These are phyloP conservation scores for Aeoliscus strigatus DNA, from an alignment of 2,797 vertebrate genomes.

Conservation along the genomic window DNA sequence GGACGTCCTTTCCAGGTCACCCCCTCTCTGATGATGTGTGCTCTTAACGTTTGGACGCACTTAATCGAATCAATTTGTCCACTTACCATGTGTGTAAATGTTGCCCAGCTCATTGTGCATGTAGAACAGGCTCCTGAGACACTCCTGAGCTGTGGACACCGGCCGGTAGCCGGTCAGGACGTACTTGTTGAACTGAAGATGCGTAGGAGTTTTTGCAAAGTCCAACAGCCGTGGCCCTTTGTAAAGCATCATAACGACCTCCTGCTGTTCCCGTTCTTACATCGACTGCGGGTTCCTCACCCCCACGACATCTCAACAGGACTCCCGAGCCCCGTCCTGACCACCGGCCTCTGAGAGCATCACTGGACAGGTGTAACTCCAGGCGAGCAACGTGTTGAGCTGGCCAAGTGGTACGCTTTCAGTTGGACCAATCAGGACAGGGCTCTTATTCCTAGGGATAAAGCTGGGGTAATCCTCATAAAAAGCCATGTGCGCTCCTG, in stretches of 20 bases:
- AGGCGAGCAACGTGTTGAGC: slow-evolving; percentile 58
- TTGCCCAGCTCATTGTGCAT: slow-evolving; percentile 92
- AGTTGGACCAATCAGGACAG: slow-evolving; percentile 49
- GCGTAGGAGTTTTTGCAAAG: slow-evolving; percentile 81
- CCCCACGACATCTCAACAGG: slow-evolving; percentile 39
- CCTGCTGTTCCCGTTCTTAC: slow-evolving; percentile 24
- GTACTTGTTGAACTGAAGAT: slow-evolving; percentile 91
- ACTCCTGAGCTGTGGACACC: slow-evolving; percentile 77
- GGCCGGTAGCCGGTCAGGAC: slow-evolving; percentile 89
- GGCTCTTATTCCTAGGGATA: slow-evolving; percentile 52
- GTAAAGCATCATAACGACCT: slow-evolving; percentile 71
- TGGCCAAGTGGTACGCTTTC: slow-evolving; percentile 59
- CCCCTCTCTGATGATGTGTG: not conserved
- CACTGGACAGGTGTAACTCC: slow-evolving; percentile 52
- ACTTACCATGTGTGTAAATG: slow-evolving; percentile 91
- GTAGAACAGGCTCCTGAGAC: slow-evolving; percentile 87
- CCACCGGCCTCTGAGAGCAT: slow-evolving; percentile 31
- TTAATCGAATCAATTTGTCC: not conserved
- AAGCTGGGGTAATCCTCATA: slow-evolving; percentile 65
- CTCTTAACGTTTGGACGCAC: not conserved
- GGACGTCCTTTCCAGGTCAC: slow-evolving; percentile 13
- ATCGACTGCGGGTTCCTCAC: slow-evolving; percentile 27
- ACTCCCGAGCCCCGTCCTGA: not conserved
- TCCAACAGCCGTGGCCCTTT: slow-evolving; percentile 82
- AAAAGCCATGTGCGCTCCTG: slow-evolving; percentile 38